A percentile compares a stretch with the other conserved stretches of the same genome.
These are phyloP conservation scores for Linyphia triangularis DNA, from an alignment of 2,888 invertebrate species.

Conservation along the genomic window DNA sequence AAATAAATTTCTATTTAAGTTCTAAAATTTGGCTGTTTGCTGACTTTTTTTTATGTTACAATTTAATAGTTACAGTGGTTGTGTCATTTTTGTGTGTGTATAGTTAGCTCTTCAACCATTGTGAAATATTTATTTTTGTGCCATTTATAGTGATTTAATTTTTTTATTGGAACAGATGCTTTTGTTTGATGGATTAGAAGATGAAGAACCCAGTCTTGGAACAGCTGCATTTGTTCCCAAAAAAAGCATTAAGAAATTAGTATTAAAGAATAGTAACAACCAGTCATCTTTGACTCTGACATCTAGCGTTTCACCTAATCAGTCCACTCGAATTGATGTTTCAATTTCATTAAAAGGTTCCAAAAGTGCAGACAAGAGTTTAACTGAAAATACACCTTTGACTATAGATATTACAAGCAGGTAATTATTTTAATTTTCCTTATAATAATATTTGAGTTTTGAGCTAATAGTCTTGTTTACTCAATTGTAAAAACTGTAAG, in stretches of 20 bases:
- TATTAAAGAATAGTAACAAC: constrained; percentile 83
- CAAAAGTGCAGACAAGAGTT: not conserved
- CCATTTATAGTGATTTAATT: too few species aligned
- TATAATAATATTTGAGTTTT: too few species aligned
- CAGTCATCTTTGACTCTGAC: constrained; percentile 53
- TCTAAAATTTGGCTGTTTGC: too few species aligned
- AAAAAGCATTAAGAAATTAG: constrained; percentile 85
- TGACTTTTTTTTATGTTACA: too few species aligned
- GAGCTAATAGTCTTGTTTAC: too few species aligned
- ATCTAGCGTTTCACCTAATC: constrained; percentile 53
- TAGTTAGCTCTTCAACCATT: not conserved
- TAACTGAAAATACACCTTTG: constrained; percentile 26
- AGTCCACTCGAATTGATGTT: constrained; percentile 60
- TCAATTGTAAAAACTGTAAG: too few species aligned
- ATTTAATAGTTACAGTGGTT: too few species aligned
- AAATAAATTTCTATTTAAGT: too few species aligned
- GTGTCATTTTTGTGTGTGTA: too few species aligned
- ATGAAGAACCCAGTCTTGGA: constrained; percentile 83
- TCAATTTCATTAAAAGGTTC: constrained; percentile 61
- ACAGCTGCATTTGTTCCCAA: constrained; percentile 81
- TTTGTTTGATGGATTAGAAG: constrained; percentile 92
- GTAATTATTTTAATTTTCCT: constrained; percentile 57
- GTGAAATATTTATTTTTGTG: not conserved
- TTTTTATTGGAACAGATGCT: constrained; percentile 59
- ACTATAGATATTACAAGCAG: constrained; percentile 56